Base-by-base conservation (phyloP, 1,140 invertebrate genomes). In the Drosophila ohnishii region DNA sequence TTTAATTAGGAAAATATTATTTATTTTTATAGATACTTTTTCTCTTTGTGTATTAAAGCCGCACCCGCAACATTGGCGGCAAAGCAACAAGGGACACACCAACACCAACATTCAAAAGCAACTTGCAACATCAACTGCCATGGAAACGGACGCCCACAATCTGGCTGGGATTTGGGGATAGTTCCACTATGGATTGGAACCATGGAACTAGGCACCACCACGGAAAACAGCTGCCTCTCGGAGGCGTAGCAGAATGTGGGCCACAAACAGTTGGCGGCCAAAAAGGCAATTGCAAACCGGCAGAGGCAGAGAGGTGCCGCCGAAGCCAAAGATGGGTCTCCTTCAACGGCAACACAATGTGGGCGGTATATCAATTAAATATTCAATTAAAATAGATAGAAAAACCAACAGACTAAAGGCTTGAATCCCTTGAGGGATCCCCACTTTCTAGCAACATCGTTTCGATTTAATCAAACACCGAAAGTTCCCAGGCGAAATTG, bases 11-110 rank as follows among this genome's bases (percentile, higher is more conserved):
- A 47, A 25, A 47, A 47, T 2, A 45, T 4, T 22, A 7, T 6
- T 13, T 22, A 22, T 22, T 22, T 34, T 19, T 1, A 51, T 5
- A 2, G 2, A 0, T 22, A 35, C 14, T 14, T 53, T 55, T 55
- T 14, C 34, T 55, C 9, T 5, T 32, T 10, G 13, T 55, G 51
- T 0, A 37, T 6, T 0, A 58, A 30, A 63, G 80, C 59, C 80
- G 60, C 80, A 84, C 80, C 80, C 76, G 58, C 76, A 76, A 79
- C 50, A 61, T 40, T 42, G 53, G 11, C 35, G n/a, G 16, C 40
- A 50, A 32, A 35, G 34, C 60, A 56, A 51, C 48, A 32, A 25
- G 58, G 30, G 32, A n/a, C 25, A 28, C 28, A 32, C n/a, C 57
- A 47, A 47, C 34, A 11, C n/a, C 13, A 30, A 42, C 40, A 42